These are phyloP conservation scores for Orchesellides sinensis DNA, from an alignment of 2,888 invertebrate genomes.

Conservation along the genomic window DNA sequence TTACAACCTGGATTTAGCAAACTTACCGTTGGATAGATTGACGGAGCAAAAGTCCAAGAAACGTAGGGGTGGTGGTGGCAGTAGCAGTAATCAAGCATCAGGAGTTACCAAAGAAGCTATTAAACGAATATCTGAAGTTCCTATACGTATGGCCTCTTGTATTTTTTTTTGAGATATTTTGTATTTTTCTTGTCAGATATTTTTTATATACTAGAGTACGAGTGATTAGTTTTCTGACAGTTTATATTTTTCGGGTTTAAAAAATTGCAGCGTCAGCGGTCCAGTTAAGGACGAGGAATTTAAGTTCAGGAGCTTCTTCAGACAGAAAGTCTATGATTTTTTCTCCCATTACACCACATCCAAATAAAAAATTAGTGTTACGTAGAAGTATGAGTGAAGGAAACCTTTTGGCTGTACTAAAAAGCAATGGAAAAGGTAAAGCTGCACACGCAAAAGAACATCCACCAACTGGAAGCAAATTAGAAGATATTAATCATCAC, in stretches of 20 bases:
- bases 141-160: not conserved
- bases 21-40: slow-evolving; percentile 87
- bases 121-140: slow-evolving; percentile 61
- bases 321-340: slow-evolving; percentile 70
- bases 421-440: not conserved
- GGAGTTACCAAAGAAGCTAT: slow-evolving; percentile 61
- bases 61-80: slow-evolving; percentile 52
- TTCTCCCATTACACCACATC: slow-evolving; percentile 59
- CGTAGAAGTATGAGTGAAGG: slow-evolving; percentile 75
- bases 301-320: slow-evolving; percentile 74
- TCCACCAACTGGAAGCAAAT: not conserved
- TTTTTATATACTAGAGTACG: too few relatives aligned
- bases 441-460: slow-evolving; percentile 21
- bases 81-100: slow-evolving; percentile 41
- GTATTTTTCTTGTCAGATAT: too few relatives aligned
- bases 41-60: slow-evolving; percentile 88
- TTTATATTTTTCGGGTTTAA: too few relatives aligned
- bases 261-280: slow-evolving; percentile 18
- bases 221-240: too few relatives aligned
- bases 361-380: slow-evolving; percentile 59
- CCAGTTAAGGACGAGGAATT: slow-evolving; percentile 69
- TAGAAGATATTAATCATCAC: slow-evolving; percentile 31
- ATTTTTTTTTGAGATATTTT: not conserved
- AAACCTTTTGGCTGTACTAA: slow-evolving; percentile 64
- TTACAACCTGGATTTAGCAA: slow-evolving; percentile 93